These are phyloP conservation scores for Peromyscus nudipes DNA, from an alignment of 2,797 vertebrate species.

Conservation along the genomic window DNA sequence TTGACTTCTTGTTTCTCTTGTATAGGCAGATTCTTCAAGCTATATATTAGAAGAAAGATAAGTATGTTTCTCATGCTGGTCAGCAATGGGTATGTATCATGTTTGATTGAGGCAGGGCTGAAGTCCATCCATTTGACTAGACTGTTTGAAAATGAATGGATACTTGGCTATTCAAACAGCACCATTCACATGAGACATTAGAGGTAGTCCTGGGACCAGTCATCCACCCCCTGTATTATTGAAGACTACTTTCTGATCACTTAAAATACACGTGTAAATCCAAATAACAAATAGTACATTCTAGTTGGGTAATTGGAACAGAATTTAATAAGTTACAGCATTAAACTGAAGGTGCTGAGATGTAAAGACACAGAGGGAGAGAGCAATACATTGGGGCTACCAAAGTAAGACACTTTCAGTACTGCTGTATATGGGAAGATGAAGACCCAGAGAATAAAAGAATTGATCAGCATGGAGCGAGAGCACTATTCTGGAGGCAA, in stretches of 20 bases:
- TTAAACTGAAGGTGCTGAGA: neutral
- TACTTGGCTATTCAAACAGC: neutral
- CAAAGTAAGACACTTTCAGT: neutral
- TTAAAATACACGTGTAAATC: neutral
- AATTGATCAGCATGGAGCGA: neutral
- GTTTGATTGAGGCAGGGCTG: neutral
- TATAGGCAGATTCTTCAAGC: neutral
- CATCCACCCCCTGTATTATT: neutral
- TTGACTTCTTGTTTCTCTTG: neutral
- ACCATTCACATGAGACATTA: neutral
- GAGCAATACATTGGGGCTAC: neutral
- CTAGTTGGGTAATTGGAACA: neutral
- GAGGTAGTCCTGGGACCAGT: neutral
- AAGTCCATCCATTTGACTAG: neutral
- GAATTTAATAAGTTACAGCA: neutral
- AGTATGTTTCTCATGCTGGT: neutral
- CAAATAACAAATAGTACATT: neutral
- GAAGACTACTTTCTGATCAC: neutral
- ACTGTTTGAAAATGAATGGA: conserved; percentile 5
- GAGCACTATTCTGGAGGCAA: no score
- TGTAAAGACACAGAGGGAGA: neutral
- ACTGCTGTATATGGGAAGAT: neutral
- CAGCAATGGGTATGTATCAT: no score
- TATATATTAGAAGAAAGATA: neutral
- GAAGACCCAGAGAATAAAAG: neutral